These are phyloP conservation scores for Diplodus sargus DNA, from an alignment of 2,797 vertebrate genomes.

Conservation along the genomic window DNA sequence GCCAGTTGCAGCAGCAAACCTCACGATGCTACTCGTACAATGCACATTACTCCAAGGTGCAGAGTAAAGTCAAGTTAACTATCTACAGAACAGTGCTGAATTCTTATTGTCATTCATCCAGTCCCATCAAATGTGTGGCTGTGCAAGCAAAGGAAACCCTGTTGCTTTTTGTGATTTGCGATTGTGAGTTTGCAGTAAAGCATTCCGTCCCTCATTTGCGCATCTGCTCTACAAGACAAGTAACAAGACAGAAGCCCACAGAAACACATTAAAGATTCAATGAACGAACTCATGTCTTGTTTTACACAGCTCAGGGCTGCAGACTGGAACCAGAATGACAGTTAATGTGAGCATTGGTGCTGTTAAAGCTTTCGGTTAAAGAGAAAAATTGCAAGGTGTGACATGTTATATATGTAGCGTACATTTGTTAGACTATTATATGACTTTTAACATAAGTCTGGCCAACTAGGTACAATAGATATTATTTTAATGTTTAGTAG, in stretches of 20 bases:
- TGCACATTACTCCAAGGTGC: conserved; percentile 9
- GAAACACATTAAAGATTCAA: conserved; percentile 43
- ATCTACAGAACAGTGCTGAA: conserved; percentile 8
- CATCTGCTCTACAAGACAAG: conserved; percentile 46
- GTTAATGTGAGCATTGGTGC: conserved; percentile 9
- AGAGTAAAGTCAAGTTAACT: background rate
- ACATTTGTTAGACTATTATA: background rate
- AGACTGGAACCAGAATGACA: conserved; percentile 39
- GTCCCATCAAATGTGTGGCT: background rate
- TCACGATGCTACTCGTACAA: conserved; percentile 8
- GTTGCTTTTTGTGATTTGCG: conserved; percentile 10
- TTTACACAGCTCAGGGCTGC: conserved; percentile 22
- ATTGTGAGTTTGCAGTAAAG: conserved; percentile 43
- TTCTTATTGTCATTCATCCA: background rate
- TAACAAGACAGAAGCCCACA: conserved; percentile 35
- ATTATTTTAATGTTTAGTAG: too few relatives aligned
- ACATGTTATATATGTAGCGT: background rate
- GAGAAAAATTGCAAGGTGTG: background rate
- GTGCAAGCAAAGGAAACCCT: background rate
- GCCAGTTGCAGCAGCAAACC: conserved; percentile 16
- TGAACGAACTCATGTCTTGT: conserved; percentile 12
- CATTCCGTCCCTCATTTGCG: conserved; percentile 17
- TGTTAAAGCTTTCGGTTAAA: conserved; percentile 16
- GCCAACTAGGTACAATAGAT: background rate
- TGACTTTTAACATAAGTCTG: background rate